Percentiles rank a stretch among this genome's conserved stretches.
Evolutionary conservation across 1,140 invertebrate genomes (phyloP).

Genomic region (Rhopalosiphum padi): DNA sequence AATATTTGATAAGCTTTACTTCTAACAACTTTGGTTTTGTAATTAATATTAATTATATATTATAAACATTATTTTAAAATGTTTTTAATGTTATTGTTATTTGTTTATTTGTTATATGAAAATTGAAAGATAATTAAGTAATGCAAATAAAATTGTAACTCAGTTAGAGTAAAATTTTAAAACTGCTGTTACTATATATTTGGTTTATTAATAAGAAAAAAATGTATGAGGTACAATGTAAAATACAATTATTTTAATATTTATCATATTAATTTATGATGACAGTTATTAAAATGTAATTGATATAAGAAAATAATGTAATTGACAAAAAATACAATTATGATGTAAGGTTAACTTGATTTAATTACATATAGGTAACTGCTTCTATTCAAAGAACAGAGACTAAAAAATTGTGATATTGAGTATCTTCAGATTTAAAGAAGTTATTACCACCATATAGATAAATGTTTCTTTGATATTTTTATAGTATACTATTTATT

Average conservation of each 20-base stretch:
- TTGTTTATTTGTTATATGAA: not conserved
- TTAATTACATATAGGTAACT: too few species aligned
- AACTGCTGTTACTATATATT: not conserved
- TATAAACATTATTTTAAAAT: conserved; percentile 23
- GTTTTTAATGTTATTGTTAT: not conserved
- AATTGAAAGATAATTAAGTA: not conserved
- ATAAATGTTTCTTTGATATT: too few species aligned
- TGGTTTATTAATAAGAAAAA: not conserved
- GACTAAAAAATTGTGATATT: too few species aligned
- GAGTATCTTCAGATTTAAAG: too few species aligned
- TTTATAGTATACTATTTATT: too few species aligned
- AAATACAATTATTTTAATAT: not conserved
- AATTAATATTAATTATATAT: not conserved
- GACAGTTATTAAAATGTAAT: too few species aligned
- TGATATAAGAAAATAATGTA: too few species aligned
- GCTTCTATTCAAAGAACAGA: too few species aligned
- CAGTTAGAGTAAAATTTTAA: not conserved
- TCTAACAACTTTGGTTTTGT: not conserved
- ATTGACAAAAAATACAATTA: too few species aligned
- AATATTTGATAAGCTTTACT: conserved; percentile 4
- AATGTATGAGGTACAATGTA: not conserved
- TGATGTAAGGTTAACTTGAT: too few species aligned
- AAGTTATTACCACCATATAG: too few species aligned
- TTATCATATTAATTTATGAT: too few species aligned
- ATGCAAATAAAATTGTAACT: not conserved